These are phyloP conservation scores for Salminus brasiliensis DNA, from an alignment of 2,113 vertebrate species.

Conservation along the genomic window DNA sequence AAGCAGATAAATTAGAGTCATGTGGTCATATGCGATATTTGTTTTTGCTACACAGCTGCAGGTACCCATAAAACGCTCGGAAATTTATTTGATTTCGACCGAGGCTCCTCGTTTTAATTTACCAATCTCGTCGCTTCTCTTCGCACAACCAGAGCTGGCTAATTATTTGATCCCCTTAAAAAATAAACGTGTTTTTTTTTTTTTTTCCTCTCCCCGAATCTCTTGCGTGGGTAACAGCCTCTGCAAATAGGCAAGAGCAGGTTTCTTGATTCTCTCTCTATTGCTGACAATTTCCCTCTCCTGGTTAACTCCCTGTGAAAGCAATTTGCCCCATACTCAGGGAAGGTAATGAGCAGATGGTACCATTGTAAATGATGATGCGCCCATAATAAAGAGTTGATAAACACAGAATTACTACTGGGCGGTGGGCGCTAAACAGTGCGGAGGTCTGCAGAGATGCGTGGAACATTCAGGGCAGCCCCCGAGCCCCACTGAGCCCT, in stretches of 20 bases:
- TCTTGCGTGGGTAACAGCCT: constrained; percentile 65
- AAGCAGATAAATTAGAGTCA: constrained; percentile 69
- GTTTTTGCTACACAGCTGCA: constrained; percentile 70
- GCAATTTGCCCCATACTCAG: constrained; percentile 83
- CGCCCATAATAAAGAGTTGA: constrained; percentile 82
- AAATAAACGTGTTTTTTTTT: constrained; percentile 69
- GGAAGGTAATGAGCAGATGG: constrained; percentile 81
- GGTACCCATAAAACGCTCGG: constrained; percentile 65
- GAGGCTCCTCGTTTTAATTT: constrained; percentile 60
- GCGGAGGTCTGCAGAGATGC: constrained; percentile 46
- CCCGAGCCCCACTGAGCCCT: constrained; percentile 30
- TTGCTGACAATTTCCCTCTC: constrained; percentile 67
- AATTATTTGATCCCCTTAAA: constrained; percentile 81
- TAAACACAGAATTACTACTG: constrained; percentile 83
- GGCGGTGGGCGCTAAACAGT: constrained; percentile 64
- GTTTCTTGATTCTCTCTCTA: constrained; percentile 72
- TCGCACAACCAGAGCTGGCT: constrained; percentile 61
- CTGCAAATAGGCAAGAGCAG: constrained; percentile 69
- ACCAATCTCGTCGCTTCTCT: constrained; percentile 61
- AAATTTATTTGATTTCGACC: constrained; percentile 65
- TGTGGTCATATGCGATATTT: constrained; percentile 76
- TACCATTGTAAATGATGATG: constrained; percentile 84
- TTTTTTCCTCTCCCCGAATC: no score
- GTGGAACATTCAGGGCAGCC: constrained; percentile 45
- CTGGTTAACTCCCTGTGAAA: constrained; percentile 77